Percentiles rank a stretch among this genome's conserved stretches.
Evolutionary conservation across 2,888 invertebrate species (phyloP).

Genomic region (Drosophila mulleri): DNA sequence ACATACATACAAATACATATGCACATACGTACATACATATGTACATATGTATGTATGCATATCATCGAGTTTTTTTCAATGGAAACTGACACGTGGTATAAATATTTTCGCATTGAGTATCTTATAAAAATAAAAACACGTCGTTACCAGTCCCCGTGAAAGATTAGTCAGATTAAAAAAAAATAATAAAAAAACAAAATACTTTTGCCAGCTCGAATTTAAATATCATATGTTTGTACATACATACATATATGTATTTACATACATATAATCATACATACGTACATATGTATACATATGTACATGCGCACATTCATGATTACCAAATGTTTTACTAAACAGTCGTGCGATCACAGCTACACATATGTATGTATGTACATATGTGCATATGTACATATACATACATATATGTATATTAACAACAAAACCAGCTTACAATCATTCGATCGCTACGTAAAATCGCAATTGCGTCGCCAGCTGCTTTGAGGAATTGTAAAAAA

Average conservation of each 20-base stretch:
- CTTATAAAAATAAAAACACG: background rate
- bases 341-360: background rate
- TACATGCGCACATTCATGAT: slow-evolving; percentile 1
- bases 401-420: background rate
- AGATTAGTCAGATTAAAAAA: slow-evolving; percentile 4
- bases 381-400: background rate
- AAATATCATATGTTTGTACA: background rate
- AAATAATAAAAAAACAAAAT: too few relatives aligned
- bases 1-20: too few relatives aligned
- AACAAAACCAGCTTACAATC: slow-evolving; percentile 20
- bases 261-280: background rate
- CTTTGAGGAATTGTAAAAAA: slow-evolving; percentile 15
- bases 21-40: too few relatives aligned
- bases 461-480: slow-evolving; percentile 24
- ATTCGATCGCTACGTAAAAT: slow-evolving; percentile 21
- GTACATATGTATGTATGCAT: background rate
- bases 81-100: background rate
- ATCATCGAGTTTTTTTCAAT: background rate
- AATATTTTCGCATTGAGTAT: background rate
- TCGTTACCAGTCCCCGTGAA: background rate
- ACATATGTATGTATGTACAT: too few relatives aligned
- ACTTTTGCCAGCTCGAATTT: background rate
- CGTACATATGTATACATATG: too few relatives aligned
- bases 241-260: background rate
- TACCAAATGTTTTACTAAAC: background rate